phyloP scores from a whole-genome alignment of 2,113 vertebrate genomes.

The Parus major region DNA sequence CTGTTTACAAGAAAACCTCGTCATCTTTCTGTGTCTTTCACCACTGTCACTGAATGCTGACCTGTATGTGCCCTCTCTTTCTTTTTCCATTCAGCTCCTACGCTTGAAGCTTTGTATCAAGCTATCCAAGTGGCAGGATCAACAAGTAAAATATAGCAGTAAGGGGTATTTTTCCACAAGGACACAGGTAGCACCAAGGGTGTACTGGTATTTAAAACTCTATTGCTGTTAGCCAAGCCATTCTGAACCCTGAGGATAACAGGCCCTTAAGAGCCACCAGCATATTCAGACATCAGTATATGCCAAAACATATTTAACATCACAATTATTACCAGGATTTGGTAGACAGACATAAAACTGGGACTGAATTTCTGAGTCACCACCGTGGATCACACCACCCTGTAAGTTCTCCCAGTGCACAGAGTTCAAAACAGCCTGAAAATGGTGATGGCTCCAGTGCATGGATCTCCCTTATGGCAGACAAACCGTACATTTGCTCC shows the following conservation, averaged over 20 bases:
- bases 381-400: not conserved
- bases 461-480: conserved; percentile 13
- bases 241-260: not conserved
- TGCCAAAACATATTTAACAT: not conserved
- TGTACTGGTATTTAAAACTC: not conserved
- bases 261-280: not conserved
- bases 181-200: not conserved
- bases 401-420: conserved; percentile 31
- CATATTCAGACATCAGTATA: not conserved
- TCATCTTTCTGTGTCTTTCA: not conserved
- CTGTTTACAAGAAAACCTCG: conserved; percentile 56
- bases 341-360: not conserved
- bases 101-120: not conserved
- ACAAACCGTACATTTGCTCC: conserved; percentile 59
- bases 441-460: not conserved
- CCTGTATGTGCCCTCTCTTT: not conserved
- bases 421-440: conserved; percentile 33
- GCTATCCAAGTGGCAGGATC: not conserved
- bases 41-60: not conserved
- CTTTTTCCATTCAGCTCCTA: not conserved
- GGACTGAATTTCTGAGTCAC: conserved; percentile 11
- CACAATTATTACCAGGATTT: not conserved
- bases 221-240: not conserved
- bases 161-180: not conserved
- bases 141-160: not conserved